Base-by-base conservation (phyloP, 2,113 vertebrate genomes). In the Petromus typicus region DNA sequence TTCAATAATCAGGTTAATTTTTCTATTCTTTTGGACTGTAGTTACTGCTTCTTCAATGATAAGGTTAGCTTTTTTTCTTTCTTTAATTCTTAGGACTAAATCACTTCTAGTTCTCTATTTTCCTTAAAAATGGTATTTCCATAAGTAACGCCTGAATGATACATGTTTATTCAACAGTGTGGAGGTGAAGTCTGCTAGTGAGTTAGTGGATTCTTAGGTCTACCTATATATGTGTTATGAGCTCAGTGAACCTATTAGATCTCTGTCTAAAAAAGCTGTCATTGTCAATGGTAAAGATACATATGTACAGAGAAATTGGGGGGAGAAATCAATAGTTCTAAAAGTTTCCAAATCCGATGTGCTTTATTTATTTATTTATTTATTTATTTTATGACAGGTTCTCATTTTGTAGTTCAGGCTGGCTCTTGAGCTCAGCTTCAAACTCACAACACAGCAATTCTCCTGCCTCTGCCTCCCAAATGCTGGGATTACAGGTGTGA, bases 21-120 rank as follows among this genome's bases (percentile, higher is more conserved):
- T n/a, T n/a, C n/a, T n/a, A n/a, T n/a, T n/a, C n/a, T n/a, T n/a
- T n/a, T n/a, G n/a, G n/a, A n/a, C n/a, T n/a, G n/a, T n/a, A n/a
- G 16, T 25, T 23, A 85, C 51, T 91, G 17, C 73, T 96, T 92
- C 37, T 94, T 85, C 59, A 95, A 25, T 17, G 69, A n/a, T 76
- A 40, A 67, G 75, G 56, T 84, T 93, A 80, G 27, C 54, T 83
- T 37, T 80, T 54, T 17, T n/a, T 86, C 48, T 4, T 80, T 69
- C n/a, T 69, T 69, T 69, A 6, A 18, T 67, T n/a, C 16, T 69
- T 69, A 4, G 17, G 34, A 67, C 63, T 84, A 86, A 90, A 57
- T 84, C 27, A 87, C 23, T n/a, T 63, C 8, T 17, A 3, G 37
- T 69, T 69, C n/a, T 69, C 18, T 11, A 64, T 75, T 75, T 64